Evolutionary conservation across 2,113 vertebrate genomes (phyloP), one percentile per base, ranked within the genome.

Genomic region (Forbesichthys papilliferus): DNA sequence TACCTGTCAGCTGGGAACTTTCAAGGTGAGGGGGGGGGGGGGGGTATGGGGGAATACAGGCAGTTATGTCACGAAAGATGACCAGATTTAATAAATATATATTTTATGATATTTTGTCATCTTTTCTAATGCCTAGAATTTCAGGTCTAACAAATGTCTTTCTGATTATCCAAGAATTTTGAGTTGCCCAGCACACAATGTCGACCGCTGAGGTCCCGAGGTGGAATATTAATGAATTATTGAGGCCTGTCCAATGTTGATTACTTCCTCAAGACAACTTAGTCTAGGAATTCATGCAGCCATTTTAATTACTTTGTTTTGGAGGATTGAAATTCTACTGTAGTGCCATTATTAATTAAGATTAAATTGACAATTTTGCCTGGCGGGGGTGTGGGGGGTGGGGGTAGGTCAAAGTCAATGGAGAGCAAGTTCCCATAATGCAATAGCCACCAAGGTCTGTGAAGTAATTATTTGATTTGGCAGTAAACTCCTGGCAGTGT

Each of bases 1-100:
- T 99, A 99, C 89, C 90, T 99, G 71, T 97, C 98, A 67, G 93
- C 95, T 9, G 95, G 95, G 46, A 95, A 92, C 89, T 96, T 98
- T 81, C 96, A 98, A 94, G 96, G 98, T 98, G 92, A 84, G 92
- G 9, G 9, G 9, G 11, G 14, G 9, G 3, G 11, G 9, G n/a
- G n/a, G n/a, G n/a, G n/a, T n/a, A n/a, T n/a, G n/a, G n/a, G n/a
- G 2, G 2, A 14, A n/a, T 9, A 11, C 36, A 42, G 33, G 46
- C 51, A 53, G 12, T 53, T 27, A 27, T 27, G 27, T 27, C 27
- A 27, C 2, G 27, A 27, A 27, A 27, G 27, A 27, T 27, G 27
- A 27, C 27, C 27, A 27, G 27, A 27, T 27, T 27, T 27, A 27
- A 27, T 27, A 3, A 27, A 27, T 27, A 3, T 27, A 27, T 42